phyloP scores from a whole-genome alignment of 2,113 vertebrate genomes.

The Aspidoscelis tigris region DNA sequence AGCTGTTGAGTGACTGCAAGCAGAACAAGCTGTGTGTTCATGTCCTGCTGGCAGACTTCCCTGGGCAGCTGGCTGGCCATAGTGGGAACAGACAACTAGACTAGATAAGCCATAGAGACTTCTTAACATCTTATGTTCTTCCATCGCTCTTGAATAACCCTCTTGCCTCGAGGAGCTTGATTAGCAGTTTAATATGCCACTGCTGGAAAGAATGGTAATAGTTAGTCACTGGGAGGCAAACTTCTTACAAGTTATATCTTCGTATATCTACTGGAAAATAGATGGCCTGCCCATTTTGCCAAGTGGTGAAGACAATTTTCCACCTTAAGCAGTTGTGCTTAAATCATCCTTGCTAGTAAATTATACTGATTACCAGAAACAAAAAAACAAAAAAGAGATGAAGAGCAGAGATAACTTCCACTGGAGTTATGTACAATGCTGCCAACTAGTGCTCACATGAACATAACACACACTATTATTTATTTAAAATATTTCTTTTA shows the following conservation, averaged over 20 bases:
- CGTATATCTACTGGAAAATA: background rate
- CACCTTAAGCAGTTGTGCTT: background rate
- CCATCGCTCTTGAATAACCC: too few relatives aligned
- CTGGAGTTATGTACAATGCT: background rate
- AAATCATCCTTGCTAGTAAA: background rate
- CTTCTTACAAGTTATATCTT: background rate
- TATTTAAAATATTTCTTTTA: too few relatives aligned
- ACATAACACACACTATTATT: background rate
- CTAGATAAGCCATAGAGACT: too few relatives aligned
- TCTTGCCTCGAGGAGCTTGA: background rate
- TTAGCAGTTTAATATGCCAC: background rate
- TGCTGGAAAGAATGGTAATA: background rate
- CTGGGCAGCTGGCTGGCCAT: too few relatives aligned
- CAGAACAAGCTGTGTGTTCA: too few relatives aligned
- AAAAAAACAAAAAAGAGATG: background rate
- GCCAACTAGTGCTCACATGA: conserved; percentile 15
- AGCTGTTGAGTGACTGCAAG: too few relatives aligned
- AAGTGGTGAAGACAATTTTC: background rate
- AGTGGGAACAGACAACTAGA: too few relatives aligned
- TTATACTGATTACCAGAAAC: background rate
- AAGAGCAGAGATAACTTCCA: background rate
- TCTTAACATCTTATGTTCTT: background rate
- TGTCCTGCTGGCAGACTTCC: too few relatives aligned
- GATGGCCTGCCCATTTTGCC: background rate
- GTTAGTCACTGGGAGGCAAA: background rate